phyloP scores from a whole-genome alignment of 2,797 vertebrate species.

The Thunnus albacares region DNA sequence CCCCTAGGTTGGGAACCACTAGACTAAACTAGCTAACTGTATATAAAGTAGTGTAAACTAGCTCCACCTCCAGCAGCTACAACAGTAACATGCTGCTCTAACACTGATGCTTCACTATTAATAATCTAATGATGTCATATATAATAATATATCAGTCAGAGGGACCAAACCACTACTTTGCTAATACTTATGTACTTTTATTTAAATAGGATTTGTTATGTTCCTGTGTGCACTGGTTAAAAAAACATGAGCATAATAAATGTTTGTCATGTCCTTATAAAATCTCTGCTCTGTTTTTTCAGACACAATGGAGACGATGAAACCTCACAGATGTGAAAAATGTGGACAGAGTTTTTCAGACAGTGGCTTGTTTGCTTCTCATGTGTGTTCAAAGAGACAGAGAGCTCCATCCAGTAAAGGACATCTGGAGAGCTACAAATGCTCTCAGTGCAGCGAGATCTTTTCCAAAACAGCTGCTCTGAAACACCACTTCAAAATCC shows the following conservation, averaged over 20 bases:
- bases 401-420: neutral
- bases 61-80: too few relatives aligned
- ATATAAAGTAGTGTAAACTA: too few relatives aligned
- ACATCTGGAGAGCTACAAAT: slow-evolving; percentile 59
- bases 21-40: too few relatives aligned
- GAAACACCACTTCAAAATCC: slow-evolving; percentile 86
- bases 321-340: slow-evolving; percentile 80
- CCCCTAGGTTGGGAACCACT: too few relatives aligned
- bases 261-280: neutral
- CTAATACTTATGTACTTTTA: too few relatives aligned
- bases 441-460: slow-evolving; percentile 81
- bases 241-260: neutral
- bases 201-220: too few relatives aligned
- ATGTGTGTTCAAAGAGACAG: slow-evolving; percentile 64
- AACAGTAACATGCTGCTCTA: too few relatives aligned
- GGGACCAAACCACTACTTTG: too few relatives aligned
- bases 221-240: neutral
- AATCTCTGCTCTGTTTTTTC: slow-evolving; percentile 31
- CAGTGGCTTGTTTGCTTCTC: slow-evolving; percentile 73
- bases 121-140: too few relatives aligned
- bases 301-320: slow-evolving; percentile 81
- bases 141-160: too few relatives aligned
- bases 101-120: too few relatives aligned
- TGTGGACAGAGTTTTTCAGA: slow-evolving; percentile 84
- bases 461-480: slow-evolving; percentile 81